Percentiles rank a stretch among this genome's conserved stretches.
These are phyloP conservation scores for Cygnus atratus DNA, from an alignment of 2,113 vertebrate species.

Conservation along the genomic window DNA sequence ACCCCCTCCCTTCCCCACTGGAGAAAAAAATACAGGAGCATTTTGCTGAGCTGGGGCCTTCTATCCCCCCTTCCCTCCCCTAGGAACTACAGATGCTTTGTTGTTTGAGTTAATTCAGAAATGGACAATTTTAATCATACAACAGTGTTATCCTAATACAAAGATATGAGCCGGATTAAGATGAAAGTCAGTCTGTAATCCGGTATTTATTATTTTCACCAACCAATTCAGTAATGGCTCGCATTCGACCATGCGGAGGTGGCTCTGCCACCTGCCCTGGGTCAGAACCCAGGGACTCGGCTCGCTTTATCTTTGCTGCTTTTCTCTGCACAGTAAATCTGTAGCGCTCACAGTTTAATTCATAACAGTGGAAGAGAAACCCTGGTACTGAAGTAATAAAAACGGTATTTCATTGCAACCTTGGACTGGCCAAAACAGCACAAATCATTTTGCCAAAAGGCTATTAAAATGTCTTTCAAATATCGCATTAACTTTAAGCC, in stretches of 20 bases:
- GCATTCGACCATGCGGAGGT: background rate
- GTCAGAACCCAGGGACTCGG: background rate
- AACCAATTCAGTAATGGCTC: conserved; percentile 34
- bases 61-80: background rate
- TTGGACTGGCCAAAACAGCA: conserved; percentile 48
- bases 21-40: background rate
- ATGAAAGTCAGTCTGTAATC: conserved; percentile 56
- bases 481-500: conserved; percentile 3
- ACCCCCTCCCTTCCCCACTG: background rate
- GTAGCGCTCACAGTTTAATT: conserved; percentile 2
- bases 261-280: background rate
- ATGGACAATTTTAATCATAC: conserved; percentile 54
- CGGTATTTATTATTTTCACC: conserved; percentile 47
- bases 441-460: conserved; percentile 37
- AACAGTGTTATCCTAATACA: conserved; percentile 43
- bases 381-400: conserved; percentile 10
- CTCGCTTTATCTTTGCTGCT: conserved; percentile 18
- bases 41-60: background rate
- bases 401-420: conserved; percentile 56
- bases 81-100: background rate
- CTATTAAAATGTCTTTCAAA: conserved; percentile 56
- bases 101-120: conserved; percentile 47
- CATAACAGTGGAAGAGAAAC: background rate
- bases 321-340: conserved; percentile 20
- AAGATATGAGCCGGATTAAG: conserved; percentile 43